Conservation (phyloP, 1,140 invertebrate species). For the Apis florea region DNA sequence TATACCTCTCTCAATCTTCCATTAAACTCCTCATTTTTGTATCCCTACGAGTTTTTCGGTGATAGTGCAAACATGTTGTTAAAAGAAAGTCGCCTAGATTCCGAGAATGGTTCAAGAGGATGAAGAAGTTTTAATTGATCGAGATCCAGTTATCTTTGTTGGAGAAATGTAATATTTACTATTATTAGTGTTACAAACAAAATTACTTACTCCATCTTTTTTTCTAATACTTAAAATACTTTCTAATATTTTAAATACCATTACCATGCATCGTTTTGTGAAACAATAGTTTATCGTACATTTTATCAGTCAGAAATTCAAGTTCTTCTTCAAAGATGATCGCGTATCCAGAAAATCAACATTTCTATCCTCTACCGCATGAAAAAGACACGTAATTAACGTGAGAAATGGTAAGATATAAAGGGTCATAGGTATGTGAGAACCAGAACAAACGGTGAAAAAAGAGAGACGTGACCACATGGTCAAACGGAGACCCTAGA, state of each 20-base stretch:
- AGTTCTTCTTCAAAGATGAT: constrained; percentile 15
- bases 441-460: constrained; percentile 73
- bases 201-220: not conserved
- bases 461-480: constrained; percentile 68
- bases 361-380: not conserved
- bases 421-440: constrained; percentile 74
- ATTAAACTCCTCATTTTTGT: constrained; percentile 32
- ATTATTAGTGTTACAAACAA: no score
- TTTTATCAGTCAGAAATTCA: not conserved
- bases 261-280: no score
- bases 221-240: not conserved
- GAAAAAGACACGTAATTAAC: constrained; percentile 70
- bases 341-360: constrained; percentile 70
- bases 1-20: constrained; percentile 11
- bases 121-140: not conserved
- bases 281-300: not conserved
- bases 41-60: constrained; percentile 2
- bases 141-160: not conserved
- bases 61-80: not conserved
- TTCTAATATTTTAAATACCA: not conserved
- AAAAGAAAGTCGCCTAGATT: not conserved
- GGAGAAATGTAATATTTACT: no score
- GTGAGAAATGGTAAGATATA: constrained; percentile 68
- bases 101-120: not conserved
- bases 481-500: constrained; percentile 57